These are phyloP conservation scores for Drosophila chauvacae DNA, from an alignment of 1,140 invertebrate genomes.

Conservation along the genomic window DNA sequence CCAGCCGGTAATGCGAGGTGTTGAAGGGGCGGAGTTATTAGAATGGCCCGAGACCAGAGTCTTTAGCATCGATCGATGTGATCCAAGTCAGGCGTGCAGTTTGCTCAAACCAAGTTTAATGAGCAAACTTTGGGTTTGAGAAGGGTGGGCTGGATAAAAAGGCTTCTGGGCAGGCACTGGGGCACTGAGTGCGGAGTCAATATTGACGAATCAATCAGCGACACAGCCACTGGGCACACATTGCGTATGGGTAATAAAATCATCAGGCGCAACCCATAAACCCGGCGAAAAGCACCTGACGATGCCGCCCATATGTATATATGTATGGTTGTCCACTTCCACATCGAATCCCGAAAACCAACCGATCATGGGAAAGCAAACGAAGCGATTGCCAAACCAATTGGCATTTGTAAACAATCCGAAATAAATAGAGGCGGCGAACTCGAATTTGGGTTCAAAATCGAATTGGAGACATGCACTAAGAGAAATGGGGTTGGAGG, in stretches of 20 bases:
- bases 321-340: background rate
- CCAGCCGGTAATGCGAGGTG: background rate
- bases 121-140: conserved; percentile 51
- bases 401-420: conserved; percentile 55
- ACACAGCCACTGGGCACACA: conserved; percentile 62
- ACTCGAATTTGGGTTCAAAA: conserved; percentile 24
- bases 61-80: conserved; percentile 56
- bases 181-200: conserved; percentile 61
- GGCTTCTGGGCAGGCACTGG: conserved; percentile 59
- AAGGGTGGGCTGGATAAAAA: conserved; percentile 11
- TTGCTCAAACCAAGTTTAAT: conserved; percentile 53
- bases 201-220: conserved; percentile 76
- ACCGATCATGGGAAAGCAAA: conserved; percentile 47
- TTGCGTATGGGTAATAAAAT: conserved; percentile 77
- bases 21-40: conserved; percentile 14
- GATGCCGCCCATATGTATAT: conserved; percentile 6
- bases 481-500: conserved; percentile 1
- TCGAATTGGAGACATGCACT: conserved; percentile 15
- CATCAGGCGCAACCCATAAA: conserved; percentile 75
- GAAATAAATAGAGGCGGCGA: conserved; percentile 25
- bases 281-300: conserved; percentile 39
- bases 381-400: conserved; percentile 66
- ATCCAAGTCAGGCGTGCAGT: conserved; percentile 49
- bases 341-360: conserved; percentile 21
- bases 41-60: conserved; percentile 20